A percentile compares a stretch with the other conserved stretches of the same genome.
phyloP scores from a whole-genome alignment of 2,888 invertebrate species.

The Dyspetes luteomarginatus region DNA sequence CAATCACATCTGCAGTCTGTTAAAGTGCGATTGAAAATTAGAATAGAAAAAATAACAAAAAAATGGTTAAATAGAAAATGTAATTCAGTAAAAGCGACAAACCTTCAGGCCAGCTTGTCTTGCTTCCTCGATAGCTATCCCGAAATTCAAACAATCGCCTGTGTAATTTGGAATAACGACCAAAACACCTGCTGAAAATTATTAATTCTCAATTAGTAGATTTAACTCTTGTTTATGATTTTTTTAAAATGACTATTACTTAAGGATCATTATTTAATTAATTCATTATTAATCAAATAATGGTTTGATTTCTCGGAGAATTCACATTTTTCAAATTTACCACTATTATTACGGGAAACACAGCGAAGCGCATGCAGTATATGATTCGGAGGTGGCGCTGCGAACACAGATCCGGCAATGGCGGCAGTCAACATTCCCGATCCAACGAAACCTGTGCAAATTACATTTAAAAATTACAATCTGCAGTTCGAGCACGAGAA shows the following conservation, averaged over 20 bases:
- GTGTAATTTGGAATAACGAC: constrained; percentile 91
- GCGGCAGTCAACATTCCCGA: constrained; percentile 90
- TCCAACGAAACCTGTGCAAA: constrained; percentile 89
- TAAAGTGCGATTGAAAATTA: neutral
- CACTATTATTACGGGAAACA: constrained; percentile 85
- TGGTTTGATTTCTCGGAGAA: neutral
- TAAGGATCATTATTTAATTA: neutral
- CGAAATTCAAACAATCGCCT: constrained; percentile 92
- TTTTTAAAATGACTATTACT: neutral
- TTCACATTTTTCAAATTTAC: constrained; percentile 15
- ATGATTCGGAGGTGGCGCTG: constrained; percentile 89
- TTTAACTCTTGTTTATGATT: no score
- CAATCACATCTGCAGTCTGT: constrained; percentile 77
- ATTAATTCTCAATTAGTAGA: no score
- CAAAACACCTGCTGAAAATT: constrained; percentile 86
- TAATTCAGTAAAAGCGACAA: constrained; percentile 33
- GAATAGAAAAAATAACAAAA: neutral
- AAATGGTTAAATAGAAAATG: neutral
- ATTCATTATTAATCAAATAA: neutral
- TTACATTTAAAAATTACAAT: neutral
- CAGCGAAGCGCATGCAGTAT: constrained; percentile 88
- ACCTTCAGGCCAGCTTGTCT: constrained; percentile 86
- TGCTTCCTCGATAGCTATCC: constrained; percentile 91
- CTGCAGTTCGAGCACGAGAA: neutral
- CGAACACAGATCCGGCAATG: constrained; percentile 88